Evolutionary conservation across 2,797 vertebrate genomes (phyloP), one percentile per base, ranked within the genome.

Genomic region (Rhadinocentrus ornatus): DNA sequence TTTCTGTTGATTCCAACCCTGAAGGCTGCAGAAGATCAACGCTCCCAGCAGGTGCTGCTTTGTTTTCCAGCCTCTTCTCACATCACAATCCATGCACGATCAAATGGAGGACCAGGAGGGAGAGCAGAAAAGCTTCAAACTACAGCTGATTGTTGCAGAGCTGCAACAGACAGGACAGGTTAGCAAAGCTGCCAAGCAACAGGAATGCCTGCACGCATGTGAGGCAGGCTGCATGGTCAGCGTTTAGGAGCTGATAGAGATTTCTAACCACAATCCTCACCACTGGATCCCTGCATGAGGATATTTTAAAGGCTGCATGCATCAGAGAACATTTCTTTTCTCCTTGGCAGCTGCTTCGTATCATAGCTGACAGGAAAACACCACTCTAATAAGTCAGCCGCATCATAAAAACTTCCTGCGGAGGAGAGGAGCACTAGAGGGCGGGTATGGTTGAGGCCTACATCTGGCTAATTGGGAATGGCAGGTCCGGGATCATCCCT

Each of bases 381-480:
- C 13, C 52, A 13, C 26, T 27, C 52, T 54, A 29, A 29, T 8
- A 54, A 13, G 2, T 29, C 26, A 7, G 18, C 26, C 12, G 13
- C 9, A 7, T 0, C 15, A 65, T 32, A 41, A 52, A 52, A 39
- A 75, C 39, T 34, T 46, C 44, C 18, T 18, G 12, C 46, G 84
- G 71, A 78, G 83, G 85, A 84, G 75, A 53, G 81, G 78, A 69
- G 86, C 89, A 91, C 91, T 89, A 91, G 70, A 26, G 79, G 59
- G 75, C 75, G 62, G 71, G 75, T 80, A 71, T 83, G 73, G 68
- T 77, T 24, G 66, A 86, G 86, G 69, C 74, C 75, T 78, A 86
- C 81, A 87, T 87, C 87, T 91, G 86, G 80, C 78, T 92, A 91
- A 89, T 92, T 88, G 62, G 81, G 78, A 80, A 81, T 89, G 92